phyloP scores from a whole-genome alignment of 2,113 vertebrate species.

The Podocnemis expansa region DNA sequence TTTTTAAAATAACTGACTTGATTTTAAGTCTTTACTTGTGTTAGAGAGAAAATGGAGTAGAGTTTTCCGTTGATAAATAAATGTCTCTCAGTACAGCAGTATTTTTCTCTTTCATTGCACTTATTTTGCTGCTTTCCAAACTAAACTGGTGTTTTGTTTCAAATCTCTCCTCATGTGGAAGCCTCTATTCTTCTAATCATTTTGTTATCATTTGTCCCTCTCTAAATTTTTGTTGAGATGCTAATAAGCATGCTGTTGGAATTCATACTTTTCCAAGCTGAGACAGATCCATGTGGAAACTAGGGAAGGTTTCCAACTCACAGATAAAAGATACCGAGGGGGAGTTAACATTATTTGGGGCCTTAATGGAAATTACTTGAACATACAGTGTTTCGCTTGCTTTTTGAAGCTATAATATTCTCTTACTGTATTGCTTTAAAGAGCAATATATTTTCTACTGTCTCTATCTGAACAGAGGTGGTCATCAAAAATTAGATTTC shows the following conservation, averaged over 20 bases:
- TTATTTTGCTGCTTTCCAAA: not conserved
- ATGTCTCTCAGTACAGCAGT: not conserved
- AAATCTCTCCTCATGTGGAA: not conserved
- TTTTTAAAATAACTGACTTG: not conserved
- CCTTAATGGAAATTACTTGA: not conserved
- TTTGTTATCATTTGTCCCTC: not conserved
- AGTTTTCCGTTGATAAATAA: not conserved
- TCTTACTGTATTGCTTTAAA: not conserved
- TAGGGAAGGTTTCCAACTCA: not conserved
- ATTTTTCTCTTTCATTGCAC: not conserved
- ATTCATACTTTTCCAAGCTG: not conserved
- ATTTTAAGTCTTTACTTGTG: not conserved
- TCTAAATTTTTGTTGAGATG: not conserved
- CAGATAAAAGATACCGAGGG: not conserved
- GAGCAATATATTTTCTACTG: not conserved
- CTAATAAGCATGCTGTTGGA: not conserved
- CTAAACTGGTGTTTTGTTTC: not conserved
- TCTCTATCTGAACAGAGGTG: not conserved
- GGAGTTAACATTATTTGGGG: not conserved
- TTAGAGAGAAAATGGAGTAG: not conserved
- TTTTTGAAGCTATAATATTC: not conserved
- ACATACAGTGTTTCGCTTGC: not conserved
- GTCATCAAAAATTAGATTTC: not conserved
- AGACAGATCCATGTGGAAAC: not conserved
- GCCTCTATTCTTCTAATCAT: not conserved